Evolutionary conservation across 2,888 invertebrate species (phyloP).

Genomic region (Pollenia griseotomentosa): DNA sequence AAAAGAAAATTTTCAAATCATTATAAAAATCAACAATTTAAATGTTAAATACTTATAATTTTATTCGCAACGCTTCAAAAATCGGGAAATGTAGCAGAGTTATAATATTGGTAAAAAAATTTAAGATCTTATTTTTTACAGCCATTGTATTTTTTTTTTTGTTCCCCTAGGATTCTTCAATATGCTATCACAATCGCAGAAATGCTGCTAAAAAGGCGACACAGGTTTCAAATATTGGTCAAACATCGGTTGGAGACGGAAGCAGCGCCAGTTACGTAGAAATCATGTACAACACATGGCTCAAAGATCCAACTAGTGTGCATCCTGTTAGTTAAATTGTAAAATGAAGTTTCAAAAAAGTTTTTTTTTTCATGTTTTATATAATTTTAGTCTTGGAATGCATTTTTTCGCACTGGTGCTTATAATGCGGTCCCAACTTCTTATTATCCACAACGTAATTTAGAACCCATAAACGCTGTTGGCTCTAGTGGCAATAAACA

Average conservation of each 20-base stretch:
- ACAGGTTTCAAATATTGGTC: not conserved
- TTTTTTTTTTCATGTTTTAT: not conserved
- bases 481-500: constrained; percentile 89
- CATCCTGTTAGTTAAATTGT: constrained; percentile 91
- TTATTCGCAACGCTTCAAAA: no score
- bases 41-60: no score
- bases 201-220: constrained; percentile 19
- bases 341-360: not conserved
- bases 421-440: constrained; percentile 87
- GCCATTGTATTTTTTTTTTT: not conserved
- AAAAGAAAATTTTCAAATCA: no score
- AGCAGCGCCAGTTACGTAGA: constrained; percentile 97
- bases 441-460: constrained; percentile 87
- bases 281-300: constrained; percentile 99
- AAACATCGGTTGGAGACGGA: constrained; percentile 94
- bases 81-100: not conserved
- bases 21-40: no score
- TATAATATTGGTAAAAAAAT: no score
- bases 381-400: constrained; percentile 92
- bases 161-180: not conserved
- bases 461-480: constrained; percentile 85
- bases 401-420: constrained; percentile 93
- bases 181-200: not conserved
- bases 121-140: not conserved
- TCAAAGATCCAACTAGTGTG: constrained; percentile 96